These are phyloP conservation scores for Larimichthys polyactis DNA, from an alignment of 2,113 vertebrate genomes.

Conservation along the genomic window DNA sequence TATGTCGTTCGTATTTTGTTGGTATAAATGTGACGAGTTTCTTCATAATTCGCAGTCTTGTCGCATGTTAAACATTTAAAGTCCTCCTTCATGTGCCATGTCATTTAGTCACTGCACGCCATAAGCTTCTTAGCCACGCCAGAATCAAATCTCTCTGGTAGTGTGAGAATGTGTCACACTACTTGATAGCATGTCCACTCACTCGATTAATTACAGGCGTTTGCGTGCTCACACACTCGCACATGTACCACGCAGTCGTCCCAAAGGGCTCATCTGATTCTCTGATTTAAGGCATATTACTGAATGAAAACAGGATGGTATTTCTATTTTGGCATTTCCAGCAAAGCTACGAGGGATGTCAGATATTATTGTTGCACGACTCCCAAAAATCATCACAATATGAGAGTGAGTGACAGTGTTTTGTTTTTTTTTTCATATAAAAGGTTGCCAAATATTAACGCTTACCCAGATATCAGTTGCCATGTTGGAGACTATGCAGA, in stretches of 20 bases:
- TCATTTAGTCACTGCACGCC: slow-evolving; percentile 29
- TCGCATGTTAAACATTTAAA: slow-evolving; percentile 46
- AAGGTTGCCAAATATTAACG: slow-evolving; percentile 15
- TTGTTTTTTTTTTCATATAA: background rate
- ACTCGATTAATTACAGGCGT: slow-evolving; percentile 54
- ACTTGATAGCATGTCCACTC: slow-evolving; percentile 31
- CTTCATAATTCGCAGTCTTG: slow-evolving; percentile 6
- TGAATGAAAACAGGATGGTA: slow-evolving; percentile 21
- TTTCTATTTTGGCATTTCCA: slow-evolving; percentile 6
- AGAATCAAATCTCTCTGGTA: slow-evolving; percentile 48
- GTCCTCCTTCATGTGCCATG: slow-evolving; percentile 11
- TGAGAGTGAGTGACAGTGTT: background rate
- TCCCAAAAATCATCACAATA: background rate
- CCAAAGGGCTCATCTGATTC: slow-evolving; percentile 25
- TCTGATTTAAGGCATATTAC: slow-evolving; percentile 8
- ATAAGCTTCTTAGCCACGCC: slow-evolving; percentile 55
- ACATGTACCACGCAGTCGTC: background rate
- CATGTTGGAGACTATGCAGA: slow-evolving; percentile 27
- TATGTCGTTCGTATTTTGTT: slow-evolving; percentile 27
- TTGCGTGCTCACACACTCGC: slow-evolving; percentile 4
- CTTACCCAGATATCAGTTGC: slow-evolving; percentile 29
- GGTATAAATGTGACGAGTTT: slow-evolving; percentile 12
- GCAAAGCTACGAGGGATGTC: background rate
- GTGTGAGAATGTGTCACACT: slow-evolving; percentile 53
- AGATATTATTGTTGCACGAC: background rate